Conservation (phyloP, 2,888 invertebrate species). For the Xanthostigma xanthostigma region DNA sequence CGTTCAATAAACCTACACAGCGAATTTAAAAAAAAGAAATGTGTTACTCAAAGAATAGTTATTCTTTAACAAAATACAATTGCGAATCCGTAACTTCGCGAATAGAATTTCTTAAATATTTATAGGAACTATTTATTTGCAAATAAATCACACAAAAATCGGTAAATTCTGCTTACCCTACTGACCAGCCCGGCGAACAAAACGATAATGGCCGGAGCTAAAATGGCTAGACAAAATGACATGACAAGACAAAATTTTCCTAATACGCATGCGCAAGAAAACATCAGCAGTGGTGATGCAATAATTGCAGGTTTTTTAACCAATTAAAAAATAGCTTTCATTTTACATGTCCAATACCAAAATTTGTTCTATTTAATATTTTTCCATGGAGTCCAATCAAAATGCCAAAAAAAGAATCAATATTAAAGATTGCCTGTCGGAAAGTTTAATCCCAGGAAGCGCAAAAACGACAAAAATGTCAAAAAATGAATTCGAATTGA, state of each 20-base stretch:
- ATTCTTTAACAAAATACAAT: not conserved
- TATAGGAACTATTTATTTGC: not conserved
- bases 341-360: not conserved
- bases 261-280: not conserved
- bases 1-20: not conserved
- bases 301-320: not conserved
- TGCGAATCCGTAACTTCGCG: not conserved
- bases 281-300: not conserved
- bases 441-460: no score
- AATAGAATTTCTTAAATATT: slow-evolving; percentile 8
- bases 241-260: not conserved
- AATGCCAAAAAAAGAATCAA: no score
- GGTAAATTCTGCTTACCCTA: slow-evolving; percentile 4
- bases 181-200: slow-evolving; percentile 47
- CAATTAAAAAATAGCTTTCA: not conserved
- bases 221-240: not conserved
- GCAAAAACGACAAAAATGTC: no score
- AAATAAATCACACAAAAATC: not conserved
- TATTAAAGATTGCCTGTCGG: no score
- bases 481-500: no score
- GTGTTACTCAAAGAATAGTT: not conserved
- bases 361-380: not conserved
- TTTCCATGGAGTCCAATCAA: not conserved
- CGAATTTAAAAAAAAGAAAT: not conserved
- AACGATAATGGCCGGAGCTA: slow-evolving; percentile 36